Percentiles rank a stretch among this genome's conserved stretches.
Conservation (phyloP, 2,113 vertebrate genomes). For the Nettapus auritus region DNA sequence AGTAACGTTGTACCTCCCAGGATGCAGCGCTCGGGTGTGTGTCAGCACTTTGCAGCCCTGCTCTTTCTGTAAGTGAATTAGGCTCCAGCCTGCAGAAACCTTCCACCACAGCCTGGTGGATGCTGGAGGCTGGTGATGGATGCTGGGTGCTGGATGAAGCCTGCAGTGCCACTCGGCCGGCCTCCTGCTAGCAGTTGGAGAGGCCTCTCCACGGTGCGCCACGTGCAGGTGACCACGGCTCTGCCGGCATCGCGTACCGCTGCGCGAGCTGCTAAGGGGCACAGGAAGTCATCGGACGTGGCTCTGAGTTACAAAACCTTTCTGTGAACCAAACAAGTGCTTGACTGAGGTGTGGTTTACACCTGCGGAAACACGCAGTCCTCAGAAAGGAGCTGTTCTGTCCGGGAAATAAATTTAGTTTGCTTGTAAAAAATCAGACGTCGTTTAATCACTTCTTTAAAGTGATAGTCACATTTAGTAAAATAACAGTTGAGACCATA, state of each 20-base stretch:
- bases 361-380: neutral
- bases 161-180: no score
- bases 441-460: neutral
- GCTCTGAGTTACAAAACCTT: neutral
- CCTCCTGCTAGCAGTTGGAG: no score
- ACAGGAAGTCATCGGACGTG: accelerated
- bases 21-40: neutral
- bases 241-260: accelerated
- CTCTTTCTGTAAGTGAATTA: neutral
- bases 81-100: neutral
- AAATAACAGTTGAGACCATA: neutral
- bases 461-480: neutral
- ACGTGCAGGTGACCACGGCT: accelerated
- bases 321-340: neutral
- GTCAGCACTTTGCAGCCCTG: neutral
- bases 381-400: no score
- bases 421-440: neutral
- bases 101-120: neutral
- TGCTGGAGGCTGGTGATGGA: no score
- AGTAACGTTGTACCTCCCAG: neutral
- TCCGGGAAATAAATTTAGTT: neutral
- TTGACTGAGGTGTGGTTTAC: accelerated
- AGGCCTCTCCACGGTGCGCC: accelerated
- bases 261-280: accelerated
- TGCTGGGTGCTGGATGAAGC: no score